Evolutionary conservation across 1,140 invertebrate genomes (phyloP).

Genomic region (Ceratina japonica): DNA sequence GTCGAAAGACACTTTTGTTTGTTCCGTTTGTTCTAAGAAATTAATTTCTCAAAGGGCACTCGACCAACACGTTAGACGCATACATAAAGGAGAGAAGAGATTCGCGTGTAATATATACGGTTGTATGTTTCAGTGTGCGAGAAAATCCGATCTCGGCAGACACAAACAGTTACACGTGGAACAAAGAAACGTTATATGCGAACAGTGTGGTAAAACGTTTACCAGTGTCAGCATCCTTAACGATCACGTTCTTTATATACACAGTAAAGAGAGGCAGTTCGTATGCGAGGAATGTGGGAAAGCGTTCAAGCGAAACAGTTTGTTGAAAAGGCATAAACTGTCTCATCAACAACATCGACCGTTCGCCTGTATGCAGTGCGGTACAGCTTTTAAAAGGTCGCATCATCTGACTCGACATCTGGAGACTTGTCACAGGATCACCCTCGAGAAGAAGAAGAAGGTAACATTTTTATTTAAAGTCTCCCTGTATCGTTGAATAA

Average conservation of each 20-base stretch:
- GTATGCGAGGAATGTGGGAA: slow-evolving; percentile 75
- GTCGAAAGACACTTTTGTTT: slow-evolving; percentile 60
- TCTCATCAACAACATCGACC: slow-evolving; percentile 71
- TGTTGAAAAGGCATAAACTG: slow-evolving; percentile 70
- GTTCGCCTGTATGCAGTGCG: slow-evolving; percentile 68
- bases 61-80: slow-evolving; percentile 71
- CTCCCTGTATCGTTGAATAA: neutral
- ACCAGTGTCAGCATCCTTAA: slow-evolving; percentile 72
- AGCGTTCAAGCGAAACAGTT: slow-evolving; percentile 71
- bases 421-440: slow-evolving; percentile 71
- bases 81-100: slow-evolving; percentile 71
- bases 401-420: slow-evolving; percentile 71
- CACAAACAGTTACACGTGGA: slow-evolving; percentile 72
- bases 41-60: slow-evolving; percentile 69
- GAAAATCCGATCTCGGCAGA: slow-evolving; percentile 68
- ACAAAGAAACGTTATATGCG: slow-evolving; percentile 69
- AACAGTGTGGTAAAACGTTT: slow-evolving; percentile 74
- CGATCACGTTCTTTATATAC: slow-evolving; percentile 70
- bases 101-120: slow-evolving; percentile 68
- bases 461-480: slow-evolving; percentile 36
- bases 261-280: slow-evolving; percentile 70
- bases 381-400: slow-evolving; percentile 69
- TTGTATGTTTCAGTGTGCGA: slow-evolving; percentile 71
- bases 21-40: slow-evolving; percentile 70
- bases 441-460: slow-evolving; percentile 68